Conservation (phyloP, 2,113 vertebrate genomes). For the Periophthalmus modestus region DNA sequence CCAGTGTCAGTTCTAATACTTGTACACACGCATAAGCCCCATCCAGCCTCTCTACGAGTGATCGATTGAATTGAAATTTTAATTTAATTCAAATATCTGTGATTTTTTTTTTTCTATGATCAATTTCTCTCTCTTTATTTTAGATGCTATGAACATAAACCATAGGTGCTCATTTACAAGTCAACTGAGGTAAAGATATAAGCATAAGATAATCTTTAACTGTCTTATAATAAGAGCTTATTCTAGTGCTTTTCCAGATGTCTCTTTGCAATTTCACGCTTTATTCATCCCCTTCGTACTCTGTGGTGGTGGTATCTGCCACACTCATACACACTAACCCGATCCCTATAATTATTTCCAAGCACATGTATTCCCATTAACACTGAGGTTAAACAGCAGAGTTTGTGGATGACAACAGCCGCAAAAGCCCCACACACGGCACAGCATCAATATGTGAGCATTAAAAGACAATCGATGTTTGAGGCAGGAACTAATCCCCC, state of each 20-base stretch:
- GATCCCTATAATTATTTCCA: not conserved
- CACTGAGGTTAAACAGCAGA: not conserved
- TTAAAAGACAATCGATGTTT: slow-evolving; percentile 72
- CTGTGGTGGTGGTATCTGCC: not conserved
- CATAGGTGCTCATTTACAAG: no score
- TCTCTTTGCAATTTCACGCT: not conserved
- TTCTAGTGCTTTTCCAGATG: not conserved
- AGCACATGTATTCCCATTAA: not conserved
- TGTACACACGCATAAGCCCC: no score
- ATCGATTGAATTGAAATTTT: no score
- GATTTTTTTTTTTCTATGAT: no score
- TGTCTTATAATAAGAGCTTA: not conserved
- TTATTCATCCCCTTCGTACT: not conserved
- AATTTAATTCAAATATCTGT: no score
- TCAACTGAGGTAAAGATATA: no score
- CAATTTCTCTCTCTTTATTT: no score
- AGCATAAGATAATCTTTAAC: not conserved
- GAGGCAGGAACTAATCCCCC: slow-evolving; percentile 60
- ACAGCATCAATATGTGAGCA: slow-evolving; percentile 64
- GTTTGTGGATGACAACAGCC: slow-evolving; percentile 10
- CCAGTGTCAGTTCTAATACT: no score
- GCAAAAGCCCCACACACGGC: slow-evolving; percentile 12
- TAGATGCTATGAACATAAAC: no score
- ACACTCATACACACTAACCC: not conserved
- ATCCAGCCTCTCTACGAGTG: no score